Percentiles rank a stretch among this genome's conserved stretches.
Conservation (phyloP, 1,140 invertebrate genomes). For the Atta texana region DNA sequence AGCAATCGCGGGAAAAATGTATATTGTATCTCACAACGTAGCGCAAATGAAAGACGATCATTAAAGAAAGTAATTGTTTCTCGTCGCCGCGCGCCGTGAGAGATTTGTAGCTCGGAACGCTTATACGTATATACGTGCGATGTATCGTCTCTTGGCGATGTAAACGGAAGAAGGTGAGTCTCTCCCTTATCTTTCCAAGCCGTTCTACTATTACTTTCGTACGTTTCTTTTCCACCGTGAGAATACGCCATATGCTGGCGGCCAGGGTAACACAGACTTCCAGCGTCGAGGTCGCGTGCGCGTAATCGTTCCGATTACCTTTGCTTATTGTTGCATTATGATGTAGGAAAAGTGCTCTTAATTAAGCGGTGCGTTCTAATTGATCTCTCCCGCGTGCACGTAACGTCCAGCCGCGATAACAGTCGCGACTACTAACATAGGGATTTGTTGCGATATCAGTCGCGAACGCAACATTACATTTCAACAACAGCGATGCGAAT, state of each 20-base stretch:
- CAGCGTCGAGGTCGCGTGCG: constrained; percentile 46
- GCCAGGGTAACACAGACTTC: constrained; percentile 30
- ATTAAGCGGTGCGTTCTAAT: constrained; percentile 56
- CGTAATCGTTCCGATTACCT: constrained; percentile 56
- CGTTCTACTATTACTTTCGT: constrained; percentile 22
- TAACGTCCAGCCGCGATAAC: not conserved
- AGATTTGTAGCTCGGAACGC: not conserved
- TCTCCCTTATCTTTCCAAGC: not conserved
- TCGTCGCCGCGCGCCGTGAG: not conserved
- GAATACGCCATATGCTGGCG: constrained; percentile 33
- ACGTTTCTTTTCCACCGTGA: constrained; percentile 31
- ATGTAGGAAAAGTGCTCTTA: constrained; percentile 53
- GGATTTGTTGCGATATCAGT: not conserved
- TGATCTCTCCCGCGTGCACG: constrained; percentile 35
- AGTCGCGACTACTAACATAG: not conserved
- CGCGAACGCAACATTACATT: no score
- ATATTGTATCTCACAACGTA: not conserved
- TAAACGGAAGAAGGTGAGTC: constrained; percentile 8
- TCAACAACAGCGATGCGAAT: no score
- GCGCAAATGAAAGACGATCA: not conserved
- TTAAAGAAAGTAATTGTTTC: constrained; percentile 1
- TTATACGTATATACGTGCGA: not conserved
- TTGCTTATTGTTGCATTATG: constrained; percentile 37
- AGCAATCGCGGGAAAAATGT: not conserved
- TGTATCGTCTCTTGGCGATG: not conserved